Percentiles rank a stretch among this genome's conserved stretches.
phyloP scores from a whole-genome alignment of 2,888 invertebrate species.

The Metellina segmentata region DNA sequence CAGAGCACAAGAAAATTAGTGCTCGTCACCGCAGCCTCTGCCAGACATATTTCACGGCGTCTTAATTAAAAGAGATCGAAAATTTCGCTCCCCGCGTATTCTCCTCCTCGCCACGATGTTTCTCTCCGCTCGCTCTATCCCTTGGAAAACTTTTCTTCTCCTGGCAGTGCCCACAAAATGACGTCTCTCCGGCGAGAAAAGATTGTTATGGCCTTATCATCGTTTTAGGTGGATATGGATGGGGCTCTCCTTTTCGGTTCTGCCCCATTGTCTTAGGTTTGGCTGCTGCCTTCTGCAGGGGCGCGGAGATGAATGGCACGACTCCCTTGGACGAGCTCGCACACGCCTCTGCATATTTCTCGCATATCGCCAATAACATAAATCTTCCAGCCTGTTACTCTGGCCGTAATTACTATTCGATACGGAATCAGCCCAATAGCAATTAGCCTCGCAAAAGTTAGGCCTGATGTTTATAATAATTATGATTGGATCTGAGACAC shows the following conservation, averaged over 20 bases:
- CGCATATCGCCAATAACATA: no score
- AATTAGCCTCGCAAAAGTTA: no score
- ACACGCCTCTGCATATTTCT: no score
- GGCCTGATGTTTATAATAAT: no score
- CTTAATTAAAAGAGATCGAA: slow-evolving; percentile 77
- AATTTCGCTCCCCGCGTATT: slow-evolving; percentile 54
- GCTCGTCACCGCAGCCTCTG: slow-evolving; percentile 75
- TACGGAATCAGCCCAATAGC: no score
- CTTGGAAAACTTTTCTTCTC: slow-evolving; percentile 68
- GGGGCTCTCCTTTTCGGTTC: slow-evolving; percentile 12
- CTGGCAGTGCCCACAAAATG: slow-evolving; percentile 45
- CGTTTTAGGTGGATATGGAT: slow-evolving; percentile 44
- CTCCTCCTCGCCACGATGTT: slow-evolving; percentile 21
- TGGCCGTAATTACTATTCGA: no score
- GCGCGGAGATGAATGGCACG: slow-evolving; percentile 52
- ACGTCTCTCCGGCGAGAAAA: slow-evolving; percentile 47
- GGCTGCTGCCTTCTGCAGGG: slow-evolving; percentile 9
- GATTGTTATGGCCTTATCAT: slow-evolving; percentile 70
- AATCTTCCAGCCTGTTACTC: no score
- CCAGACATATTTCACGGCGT: slow-evolving; percentile 77
- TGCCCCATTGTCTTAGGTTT: slow-evolving; percentile 41
- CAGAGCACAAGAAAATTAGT: slow-evolving; percentile 72
- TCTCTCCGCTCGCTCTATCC: slow-evolving; percentile 6
- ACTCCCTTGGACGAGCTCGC: background rate
- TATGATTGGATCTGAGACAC: no score